Conservation (phyloP, 2,113 vertebrate genomes). For the Tonatia bakeri region DNA sequence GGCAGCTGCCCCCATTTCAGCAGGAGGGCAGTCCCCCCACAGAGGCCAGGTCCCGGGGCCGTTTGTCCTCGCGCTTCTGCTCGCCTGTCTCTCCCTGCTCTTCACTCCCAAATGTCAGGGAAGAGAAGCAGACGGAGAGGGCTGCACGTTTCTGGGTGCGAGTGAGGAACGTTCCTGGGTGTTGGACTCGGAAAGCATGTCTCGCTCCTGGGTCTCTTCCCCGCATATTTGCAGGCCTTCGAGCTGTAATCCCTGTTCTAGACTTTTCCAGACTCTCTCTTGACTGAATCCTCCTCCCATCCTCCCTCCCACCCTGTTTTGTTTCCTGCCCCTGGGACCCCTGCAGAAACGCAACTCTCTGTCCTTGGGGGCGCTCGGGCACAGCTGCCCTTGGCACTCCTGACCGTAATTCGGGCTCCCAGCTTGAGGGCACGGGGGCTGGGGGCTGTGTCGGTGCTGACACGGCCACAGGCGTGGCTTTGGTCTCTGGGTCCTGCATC, state of each 20-base stretch:
- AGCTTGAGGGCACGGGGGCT: background rate
- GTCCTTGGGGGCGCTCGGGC: accelerated
- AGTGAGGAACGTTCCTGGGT: background rate
- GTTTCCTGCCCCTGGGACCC: background rate
- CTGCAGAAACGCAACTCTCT: background rate
- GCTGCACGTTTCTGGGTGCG: background rate
- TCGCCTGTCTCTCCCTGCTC: background rate
- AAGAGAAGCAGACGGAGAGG: background rate
- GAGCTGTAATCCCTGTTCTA: background rate
- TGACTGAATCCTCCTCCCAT: background rate
- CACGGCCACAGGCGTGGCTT: background rate
- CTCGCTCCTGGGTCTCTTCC: background rate
- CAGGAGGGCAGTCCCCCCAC: background rate
- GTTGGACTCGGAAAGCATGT: accelerated
- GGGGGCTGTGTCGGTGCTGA: background rate
- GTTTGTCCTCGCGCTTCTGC: accelerated
- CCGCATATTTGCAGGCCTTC: background rate
- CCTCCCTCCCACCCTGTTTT: background rate
- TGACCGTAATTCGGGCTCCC: background rate
- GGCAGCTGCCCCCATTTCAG: background rate
- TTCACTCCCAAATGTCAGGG: background rate
- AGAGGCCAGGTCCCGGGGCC: background rate
- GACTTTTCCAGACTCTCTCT: background rate
- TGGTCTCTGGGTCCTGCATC: background rate
- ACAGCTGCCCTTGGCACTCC: accelerated